These are phyloP conservation scores for Oncorhynchus clarkii DNA, from an alignment of 2,113 vertebrate species.

Conservation along the genomic window DNA sequence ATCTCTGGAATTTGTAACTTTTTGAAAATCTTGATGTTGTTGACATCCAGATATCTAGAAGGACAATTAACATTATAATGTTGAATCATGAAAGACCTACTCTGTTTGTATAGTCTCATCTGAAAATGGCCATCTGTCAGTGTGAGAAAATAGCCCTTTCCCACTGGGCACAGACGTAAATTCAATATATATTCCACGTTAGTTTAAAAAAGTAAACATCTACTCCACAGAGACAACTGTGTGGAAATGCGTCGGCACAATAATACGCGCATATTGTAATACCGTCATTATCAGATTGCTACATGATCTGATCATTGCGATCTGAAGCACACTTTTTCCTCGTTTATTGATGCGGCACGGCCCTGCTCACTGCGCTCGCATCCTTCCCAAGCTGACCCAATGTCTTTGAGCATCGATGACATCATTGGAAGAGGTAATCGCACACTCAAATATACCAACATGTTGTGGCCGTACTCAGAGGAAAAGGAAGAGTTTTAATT, in stretches of 20 bases:
- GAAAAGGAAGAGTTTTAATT: conserved; percentile 20
- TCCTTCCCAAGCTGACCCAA: conserved; percentile 37
- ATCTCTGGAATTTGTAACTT: too few relatives aligned
- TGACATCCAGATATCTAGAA: not conserved
- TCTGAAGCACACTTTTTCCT: conserved; percentile 48
- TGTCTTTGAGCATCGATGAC: conserved; percentile 51
- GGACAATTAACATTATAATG: not conserved
- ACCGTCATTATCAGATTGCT: not conserved
- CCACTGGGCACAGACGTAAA: too few relatives aligned
- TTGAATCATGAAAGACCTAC: not conserved
- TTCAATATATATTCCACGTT: too few relatives aligned
- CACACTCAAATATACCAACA: conserved; percentile 23
- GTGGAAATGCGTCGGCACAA: not conserved
- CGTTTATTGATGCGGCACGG: conserved; percentile 66
- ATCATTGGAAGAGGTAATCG: conserved; percentile 21
- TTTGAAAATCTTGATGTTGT: not conserved
- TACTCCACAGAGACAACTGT: not conserved
- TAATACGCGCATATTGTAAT: too few relatives aligned
- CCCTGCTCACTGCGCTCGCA: conserved; percentile 8
- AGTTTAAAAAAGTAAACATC: not conserved
- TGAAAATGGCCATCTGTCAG: not conserved
- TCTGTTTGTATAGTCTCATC: not conserved
- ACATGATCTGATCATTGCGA: conserved; percentile 23
- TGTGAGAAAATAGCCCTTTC: too few relatives aligned
- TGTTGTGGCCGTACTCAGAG: not conserved